Percentiles rank a stretch among this genome's conserved stretches.
phyloP scores from a whole-genome alignment of 1,140 invertebrate species.

The Zaprionus gabonicus region DNA sequence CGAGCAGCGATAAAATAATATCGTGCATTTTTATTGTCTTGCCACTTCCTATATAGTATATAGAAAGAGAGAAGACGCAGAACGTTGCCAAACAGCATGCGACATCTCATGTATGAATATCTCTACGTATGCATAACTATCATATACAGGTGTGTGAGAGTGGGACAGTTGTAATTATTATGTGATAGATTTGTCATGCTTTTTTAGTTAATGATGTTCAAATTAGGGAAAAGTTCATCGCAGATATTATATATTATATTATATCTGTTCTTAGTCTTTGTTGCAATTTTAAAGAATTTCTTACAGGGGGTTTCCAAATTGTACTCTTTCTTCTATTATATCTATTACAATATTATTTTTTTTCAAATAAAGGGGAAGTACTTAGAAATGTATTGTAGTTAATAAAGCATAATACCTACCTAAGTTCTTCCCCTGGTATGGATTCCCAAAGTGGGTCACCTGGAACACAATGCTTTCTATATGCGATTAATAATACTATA shows the following conservation, averaged over 20 bases:
- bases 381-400: no score
- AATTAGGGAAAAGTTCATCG: not conserved
- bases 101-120: constrained; percentile 34
- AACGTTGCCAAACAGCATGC: constrained; percentile 47
- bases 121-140: constrained; percentile 6
- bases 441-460: not conserved
- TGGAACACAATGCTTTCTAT: not conserved
- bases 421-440: not conserved
- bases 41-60: constrained; percentile 46
- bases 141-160: not conserved
- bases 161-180: constrained; percentile 29
- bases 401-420: not conserved
- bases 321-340: not conserved
- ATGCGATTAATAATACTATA: no score
- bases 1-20: constrained; percentile 66
- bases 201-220: constrained; percentile 48
- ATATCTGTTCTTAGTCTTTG: no score
- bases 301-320: not conserved
- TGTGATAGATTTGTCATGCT: constrained; percentile 57
- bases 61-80: not conserved
- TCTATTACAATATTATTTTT: not conserved
- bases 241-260: no score
- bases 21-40: constrained; percentile 61
- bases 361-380: no score
- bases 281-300: not conserved